phyloP scores from a whole-genome alignment of 2,888 invertebrate species.

The Arrhopalites spinosus region DNA sequence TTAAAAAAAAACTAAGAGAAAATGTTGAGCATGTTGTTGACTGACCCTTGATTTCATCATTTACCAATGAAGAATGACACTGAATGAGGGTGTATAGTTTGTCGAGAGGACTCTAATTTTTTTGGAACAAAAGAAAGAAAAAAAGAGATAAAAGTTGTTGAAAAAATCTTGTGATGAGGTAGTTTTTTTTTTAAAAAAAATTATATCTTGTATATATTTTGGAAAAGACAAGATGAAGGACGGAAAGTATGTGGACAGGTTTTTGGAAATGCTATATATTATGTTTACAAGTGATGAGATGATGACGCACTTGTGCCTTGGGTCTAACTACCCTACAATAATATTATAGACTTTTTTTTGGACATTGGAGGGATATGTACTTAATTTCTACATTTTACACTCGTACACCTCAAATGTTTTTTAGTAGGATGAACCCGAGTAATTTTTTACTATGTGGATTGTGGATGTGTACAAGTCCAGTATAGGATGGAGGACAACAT shows the following conservation, averaged over 20 bases:
- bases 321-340: conserved; percentile 7
- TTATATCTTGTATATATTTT: too few species aligned
- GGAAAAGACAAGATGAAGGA: not conserved
- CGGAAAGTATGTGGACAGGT: not conserved
- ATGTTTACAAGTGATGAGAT: conserved; percentile 3
- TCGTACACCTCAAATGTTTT: not conserved
- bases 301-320: conserved; percentile 7
- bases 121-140: conserved; percentile 26
- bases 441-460: too few species aligned
- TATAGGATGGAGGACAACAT: not conserved
- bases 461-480: not conserved
- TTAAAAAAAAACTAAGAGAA: too few species aligned
- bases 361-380: not conserved
- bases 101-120: conserved; percentile 21
- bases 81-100: not conserved
- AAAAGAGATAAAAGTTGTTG: not conserved
- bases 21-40: not conserved
- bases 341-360: conserved; percentile 10
- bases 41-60: not conserved
- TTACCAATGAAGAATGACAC: not conserved
- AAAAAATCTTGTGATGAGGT: too few species aligned
- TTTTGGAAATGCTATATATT: not conserved
- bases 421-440: not conserved
- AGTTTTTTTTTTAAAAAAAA: too few species aligned
- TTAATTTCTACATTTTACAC: not conserved